A percentile compares a stretch with the other conserved stretches of the same genome.
Conservation (phyloP, 2,113 vertebrate species). For the Amphilophus citrinellus region DNA sequence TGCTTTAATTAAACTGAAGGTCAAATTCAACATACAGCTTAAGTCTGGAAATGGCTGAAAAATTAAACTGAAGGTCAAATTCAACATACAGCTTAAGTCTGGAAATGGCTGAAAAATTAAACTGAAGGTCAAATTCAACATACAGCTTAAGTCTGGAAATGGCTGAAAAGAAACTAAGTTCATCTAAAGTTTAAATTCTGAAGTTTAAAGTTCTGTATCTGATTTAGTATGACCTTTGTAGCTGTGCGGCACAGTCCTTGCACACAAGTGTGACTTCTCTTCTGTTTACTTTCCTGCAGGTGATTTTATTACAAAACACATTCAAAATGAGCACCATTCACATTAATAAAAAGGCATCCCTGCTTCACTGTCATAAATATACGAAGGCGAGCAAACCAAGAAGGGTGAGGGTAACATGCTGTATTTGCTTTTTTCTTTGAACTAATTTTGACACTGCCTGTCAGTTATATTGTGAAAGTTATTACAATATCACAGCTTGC, state of each 20-base stretch:
- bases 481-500: neutral
- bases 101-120: neutral
- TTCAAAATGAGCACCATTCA: constrained; percentile 64
- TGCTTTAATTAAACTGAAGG: neutral
- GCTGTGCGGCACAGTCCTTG: neutral
- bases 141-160: neutral
- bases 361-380: constrained; percentile 60
- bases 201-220: neutral
- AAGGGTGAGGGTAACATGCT: constrained; percentile 64
- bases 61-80: neutral
- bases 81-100: neutral
- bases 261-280: neutral
- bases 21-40: neutral
- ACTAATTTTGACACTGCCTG: neutral
- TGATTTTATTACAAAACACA: neutral
- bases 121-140: neutral
- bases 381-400: constrained; percentile 53
- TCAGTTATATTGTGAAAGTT: neutral
- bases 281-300: constrained; percentile 52
- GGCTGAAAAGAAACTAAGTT: neutral
- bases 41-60: neutral
- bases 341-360: constrained; percentile 62
- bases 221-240: neutral
- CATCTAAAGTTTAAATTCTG: neutral
- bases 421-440: neutral